Evolutionary conservation across 2,888 invertebrate species (phyloP).

Genomic region (Theretra japonica): DNA sequence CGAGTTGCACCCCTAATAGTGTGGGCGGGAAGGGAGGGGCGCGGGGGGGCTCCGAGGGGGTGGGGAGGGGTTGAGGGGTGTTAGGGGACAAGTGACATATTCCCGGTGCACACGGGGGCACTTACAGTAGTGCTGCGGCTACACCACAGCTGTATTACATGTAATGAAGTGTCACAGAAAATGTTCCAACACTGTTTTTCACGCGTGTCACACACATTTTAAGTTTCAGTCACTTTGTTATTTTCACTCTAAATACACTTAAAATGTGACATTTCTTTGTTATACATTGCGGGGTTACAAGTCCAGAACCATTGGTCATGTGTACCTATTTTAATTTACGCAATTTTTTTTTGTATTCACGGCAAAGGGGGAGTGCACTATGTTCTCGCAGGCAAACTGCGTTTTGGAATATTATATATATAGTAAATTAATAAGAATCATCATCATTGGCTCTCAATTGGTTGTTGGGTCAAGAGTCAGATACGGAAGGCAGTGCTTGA

Average conservation of each 20-base stretch:
- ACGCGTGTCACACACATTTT: background rate
- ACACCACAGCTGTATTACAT: constrained; percentile 59
- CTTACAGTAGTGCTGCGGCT: constrained; percentile 65
- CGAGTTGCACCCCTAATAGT: constrained; percentile 54
- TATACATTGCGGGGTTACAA: no score
- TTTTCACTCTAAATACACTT: background rate
- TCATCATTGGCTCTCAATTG: no score
- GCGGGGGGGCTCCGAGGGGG: background rate
- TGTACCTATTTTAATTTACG: no score
- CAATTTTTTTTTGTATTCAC: no score
- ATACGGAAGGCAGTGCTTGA: no score
- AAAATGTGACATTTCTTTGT: background rate
- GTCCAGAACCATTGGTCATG: no score
- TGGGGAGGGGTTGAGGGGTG: constrained; percentile 42
- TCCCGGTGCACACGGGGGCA: constrained; percentile 71
- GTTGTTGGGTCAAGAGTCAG: no score
- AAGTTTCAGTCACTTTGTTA: background rate
- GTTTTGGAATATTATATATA: no score
- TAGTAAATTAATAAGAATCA: no score
- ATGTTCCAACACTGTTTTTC: constrained; percentile 41
- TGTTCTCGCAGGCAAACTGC: no score
- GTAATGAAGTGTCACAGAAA: constrained; percentile 67
- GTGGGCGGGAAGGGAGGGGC: constrained; percentile 42
- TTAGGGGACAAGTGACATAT: constrained; percentile 74
- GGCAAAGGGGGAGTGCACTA: no score